Evolutionary conservation across 1,140 invertebrate genomes (phyloP).

Genomic region (Drosophila sturtevanti): DNA sequence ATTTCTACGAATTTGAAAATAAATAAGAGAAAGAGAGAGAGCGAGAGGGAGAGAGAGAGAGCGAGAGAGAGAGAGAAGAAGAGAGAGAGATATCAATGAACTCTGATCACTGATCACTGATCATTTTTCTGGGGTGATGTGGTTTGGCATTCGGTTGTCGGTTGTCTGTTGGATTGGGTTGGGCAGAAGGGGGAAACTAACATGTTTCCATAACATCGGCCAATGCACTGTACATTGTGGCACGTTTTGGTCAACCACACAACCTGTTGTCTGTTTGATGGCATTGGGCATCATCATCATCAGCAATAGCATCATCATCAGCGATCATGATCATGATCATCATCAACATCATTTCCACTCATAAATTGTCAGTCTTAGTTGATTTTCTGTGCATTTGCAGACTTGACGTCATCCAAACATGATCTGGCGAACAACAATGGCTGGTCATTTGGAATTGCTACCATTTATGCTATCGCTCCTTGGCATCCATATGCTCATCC

Average conservation of each 20-base stretch:
- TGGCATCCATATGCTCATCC: constrained; percentile 30
- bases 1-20: constrained; percentile 21
- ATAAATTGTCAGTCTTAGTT: constrained; percentile 55
- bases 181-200: constrained; percentile 2
- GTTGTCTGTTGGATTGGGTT: not conserved
- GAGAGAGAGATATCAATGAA: constrained; percentile 39
- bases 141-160: not conserved
- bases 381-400: constrained; percentile 63
- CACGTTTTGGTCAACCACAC: constrained; percentile 54
- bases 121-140: constrained; percentile 3
- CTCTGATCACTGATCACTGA: constrained; percentile 15
- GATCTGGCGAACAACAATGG: constrained; percentile 67
- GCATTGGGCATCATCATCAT: not conserved
- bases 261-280: constrained; percentile 51
- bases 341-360: constrained; percentile 26
- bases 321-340: constrained; percentile 18
- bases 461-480: constrained; percentile 24
- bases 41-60: too few relatives aligned
- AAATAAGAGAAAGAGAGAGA: not conserved
- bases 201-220: constrained; percentile 6
- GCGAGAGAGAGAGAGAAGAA: too few relatives aligned
- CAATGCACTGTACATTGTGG: constrained; percentile 12
- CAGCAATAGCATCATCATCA: constrained; percentile 22
- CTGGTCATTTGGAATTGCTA: constrained; percentile 30
- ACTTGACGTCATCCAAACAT: constrained; percentile 56